These are phyloP conservation scores for Hyperoodon ampullatus DNA, from an alignment of 2,113 vertebrate species.

Conservation along the genomic window DNA sequence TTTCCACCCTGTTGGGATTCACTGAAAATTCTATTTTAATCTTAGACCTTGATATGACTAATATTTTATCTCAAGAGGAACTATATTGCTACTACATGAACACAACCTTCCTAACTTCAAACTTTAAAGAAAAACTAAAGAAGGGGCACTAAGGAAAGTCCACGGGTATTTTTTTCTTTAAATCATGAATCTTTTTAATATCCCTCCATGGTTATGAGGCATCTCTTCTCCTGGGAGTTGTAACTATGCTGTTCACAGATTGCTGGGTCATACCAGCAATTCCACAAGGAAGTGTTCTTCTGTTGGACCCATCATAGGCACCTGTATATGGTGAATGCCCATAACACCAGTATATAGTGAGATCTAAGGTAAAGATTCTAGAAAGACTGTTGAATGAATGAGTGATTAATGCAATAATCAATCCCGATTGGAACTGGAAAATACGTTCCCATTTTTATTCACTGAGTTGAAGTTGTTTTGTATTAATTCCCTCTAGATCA, in stretches of 20 bases:
- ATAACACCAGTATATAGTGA: rapidly evolving
- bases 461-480: neutral
- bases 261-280: neutral
- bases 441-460: neutral
- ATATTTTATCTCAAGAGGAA: neutral
- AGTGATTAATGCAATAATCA: neutral
- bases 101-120: neutral
- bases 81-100: neutral
- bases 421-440: neutral
- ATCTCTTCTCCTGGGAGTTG: neutral
- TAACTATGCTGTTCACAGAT: too few relatives aligned
- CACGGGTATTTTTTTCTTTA: neutral
- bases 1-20: neutral
- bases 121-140: neutral
- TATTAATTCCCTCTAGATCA: neutral
- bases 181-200: neutral
- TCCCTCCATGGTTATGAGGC: rapidly evolving
- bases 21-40: neutral
- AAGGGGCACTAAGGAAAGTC: neutral
- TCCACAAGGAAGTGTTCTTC: neutral
- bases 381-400: neutral
- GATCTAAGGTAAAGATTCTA: neutral
- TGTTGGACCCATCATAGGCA: neutral
- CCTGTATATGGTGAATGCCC: too few relatives aligned
- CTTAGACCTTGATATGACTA: neutral